Conservation (phyloP, 2,113 vertebrate genomes). For the Caloenas nicobarica region DNA sequence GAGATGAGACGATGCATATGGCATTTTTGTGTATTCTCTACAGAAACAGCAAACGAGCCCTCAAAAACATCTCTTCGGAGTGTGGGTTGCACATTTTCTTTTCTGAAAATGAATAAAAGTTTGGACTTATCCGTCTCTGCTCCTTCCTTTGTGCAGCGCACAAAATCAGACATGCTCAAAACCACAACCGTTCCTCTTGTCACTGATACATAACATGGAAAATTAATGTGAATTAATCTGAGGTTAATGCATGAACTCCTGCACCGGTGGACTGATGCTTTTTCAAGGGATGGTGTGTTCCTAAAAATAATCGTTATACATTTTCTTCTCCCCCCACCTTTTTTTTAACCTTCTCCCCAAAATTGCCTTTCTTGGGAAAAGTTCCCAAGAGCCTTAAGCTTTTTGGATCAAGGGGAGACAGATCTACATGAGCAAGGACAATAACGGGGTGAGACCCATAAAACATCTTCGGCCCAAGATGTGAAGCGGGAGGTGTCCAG, state of each 20-base stretch:
- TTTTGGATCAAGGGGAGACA: not conserved
- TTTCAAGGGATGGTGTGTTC: not conserved
- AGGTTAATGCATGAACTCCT: rapidly evolving
- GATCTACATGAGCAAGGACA: not conserved
- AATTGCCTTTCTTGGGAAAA: not conserved
- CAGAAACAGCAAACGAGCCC: not conserved
- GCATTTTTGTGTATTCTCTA: not conserved
- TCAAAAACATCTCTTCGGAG: not conserved
- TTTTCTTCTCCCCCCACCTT: not conserved
- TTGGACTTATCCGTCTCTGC: not conserved
- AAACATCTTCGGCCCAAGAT: not conserved
- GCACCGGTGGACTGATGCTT: not conserved
- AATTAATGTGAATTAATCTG: rapidly evolving
- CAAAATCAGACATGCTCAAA: not conserved
- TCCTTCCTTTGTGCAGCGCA: not conserved
- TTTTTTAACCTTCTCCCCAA: not conserved
- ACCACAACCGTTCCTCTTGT: not conserved
- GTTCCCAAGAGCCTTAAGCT: not conserved
- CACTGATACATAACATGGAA: rapidly evolving
- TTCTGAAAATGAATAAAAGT: not conserved
- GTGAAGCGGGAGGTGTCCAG: too few species aligned
- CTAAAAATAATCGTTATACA: not conserved
- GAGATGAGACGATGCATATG: not conserved
- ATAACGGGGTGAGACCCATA: not conserved
- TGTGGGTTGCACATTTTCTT: not conserved